Evolutionary conservation across 2,797 vertebrate species (phyloP).

Genomic region (Notolabrus celidotus): DNA sequence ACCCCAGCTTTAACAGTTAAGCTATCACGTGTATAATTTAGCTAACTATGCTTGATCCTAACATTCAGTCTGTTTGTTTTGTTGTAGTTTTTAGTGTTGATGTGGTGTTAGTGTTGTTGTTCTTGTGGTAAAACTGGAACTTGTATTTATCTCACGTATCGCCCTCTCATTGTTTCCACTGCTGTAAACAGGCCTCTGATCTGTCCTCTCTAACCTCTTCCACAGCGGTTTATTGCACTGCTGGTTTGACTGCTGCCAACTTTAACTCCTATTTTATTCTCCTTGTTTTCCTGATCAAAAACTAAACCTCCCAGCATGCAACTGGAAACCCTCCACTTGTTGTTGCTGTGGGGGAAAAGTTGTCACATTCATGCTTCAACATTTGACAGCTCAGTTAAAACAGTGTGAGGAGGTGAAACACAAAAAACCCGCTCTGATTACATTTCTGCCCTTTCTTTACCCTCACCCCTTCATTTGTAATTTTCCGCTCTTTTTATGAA

Average conservation of each 20-base stretch:
- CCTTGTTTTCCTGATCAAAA: slow-evolving; percentile 18
- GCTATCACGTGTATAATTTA: no score
- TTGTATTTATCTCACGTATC: not conserved
- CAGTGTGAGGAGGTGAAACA: not conserved
- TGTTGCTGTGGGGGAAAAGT: not conserved
- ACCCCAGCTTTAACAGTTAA: no score
- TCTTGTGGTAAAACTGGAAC: not conserved
- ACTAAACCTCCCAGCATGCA: slow-evolving; percentile 20
- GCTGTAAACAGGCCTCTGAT: slow-evolving; percentile 4
- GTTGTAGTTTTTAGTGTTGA: no score
- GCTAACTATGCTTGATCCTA: no score
- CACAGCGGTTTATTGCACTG: no score
- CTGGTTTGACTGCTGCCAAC: no score
- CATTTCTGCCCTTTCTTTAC: not conserved
- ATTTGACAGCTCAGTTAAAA: slow-evolving; percentile 20
- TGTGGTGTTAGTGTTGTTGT: no score
- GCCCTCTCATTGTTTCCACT: slow-evolving; percentile 6
- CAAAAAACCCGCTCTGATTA: slow-evolving; percentile 24
- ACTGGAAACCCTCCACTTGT: slow-evolving; percentile 8
- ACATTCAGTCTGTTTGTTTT: no score
- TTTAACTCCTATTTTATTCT: no score
- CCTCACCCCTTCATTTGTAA: slow-evolving; percentile 13
- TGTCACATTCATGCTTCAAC: not conserved
- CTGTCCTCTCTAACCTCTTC: no score
- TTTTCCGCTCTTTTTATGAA: slow-evolving; percentile 33